phyloP scores from a whole-genome alignment of 2,113 vertebrate genomes.

The Perognathus longimembris region DNA sequence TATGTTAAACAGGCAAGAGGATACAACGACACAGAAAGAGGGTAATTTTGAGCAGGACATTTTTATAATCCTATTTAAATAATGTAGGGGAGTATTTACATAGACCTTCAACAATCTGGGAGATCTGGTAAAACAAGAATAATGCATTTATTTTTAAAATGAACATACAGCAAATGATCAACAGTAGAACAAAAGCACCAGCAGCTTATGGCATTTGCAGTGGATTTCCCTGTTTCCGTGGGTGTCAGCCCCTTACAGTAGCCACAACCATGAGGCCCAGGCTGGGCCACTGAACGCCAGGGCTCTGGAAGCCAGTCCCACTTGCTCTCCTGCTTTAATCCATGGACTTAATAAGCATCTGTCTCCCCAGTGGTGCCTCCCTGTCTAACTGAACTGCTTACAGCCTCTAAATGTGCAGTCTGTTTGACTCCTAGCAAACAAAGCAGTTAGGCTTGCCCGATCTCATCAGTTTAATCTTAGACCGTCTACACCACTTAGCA shows the following conservation, averaged over 20 bases:
- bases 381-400: slow-evolving; percentile 83
- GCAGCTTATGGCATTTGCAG: neutral
- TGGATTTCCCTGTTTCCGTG: neutral
- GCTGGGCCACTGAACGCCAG: neutral
- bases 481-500: slow-evolving; percentile 73
- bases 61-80: neutral
- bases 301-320: neutral
- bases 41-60: neutral
- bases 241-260: slow-evolving; percentile 39
- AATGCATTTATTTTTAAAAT: neutral
- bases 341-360: slow-evolving; percentile 76
- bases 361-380: slow-evolving; percentile 82
- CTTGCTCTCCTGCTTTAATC: slow-evolving; percentile 66
- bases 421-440: slow-evolving; percentile 79
- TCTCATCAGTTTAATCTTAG: slow-evolving; percentile 78
- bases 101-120: neutral
- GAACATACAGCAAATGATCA: neutral
- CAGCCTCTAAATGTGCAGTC: slow-evolving; percentile 78
- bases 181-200: neutral
- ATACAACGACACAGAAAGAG: neutral
- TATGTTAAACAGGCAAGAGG: neutral
- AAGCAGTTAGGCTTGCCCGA: slow-evolving; percentile 72
- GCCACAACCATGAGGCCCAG: neutral
- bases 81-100: too few relatives aligned
- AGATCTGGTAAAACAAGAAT: neutral